Evolutionary conservation across 2,888 invertebrate species (phyloP).

Genomic region (Schizaphis graminum): DNA sequence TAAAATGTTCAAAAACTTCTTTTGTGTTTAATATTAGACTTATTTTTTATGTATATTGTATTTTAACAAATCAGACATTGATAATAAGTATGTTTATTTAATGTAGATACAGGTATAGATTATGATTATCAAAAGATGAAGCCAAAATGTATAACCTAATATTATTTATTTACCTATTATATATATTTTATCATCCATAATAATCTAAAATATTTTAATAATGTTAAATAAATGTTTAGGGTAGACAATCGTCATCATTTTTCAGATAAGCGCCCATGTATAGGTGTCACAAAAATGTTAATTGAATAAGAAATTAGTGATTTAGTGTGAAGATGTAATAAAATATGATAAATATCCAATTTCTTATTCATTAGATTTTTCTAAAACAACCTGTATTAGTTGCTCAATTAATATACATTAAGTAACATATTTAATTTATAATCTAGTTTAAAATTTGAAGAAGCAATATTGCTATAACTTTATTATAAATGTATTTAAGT

Average conservation of each 20-base stretch:
- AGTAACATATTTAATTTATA: slow-evolving; percentile 9
- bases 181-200: neutral
- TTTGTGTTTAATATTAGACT: slow-evolving; percentile 36
- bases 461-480: neutral
- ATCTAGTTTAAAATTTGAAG: neutral
- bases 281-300: neutral
- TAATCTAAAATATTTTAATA: neutral
- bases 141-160: neutral
- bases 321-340: neutral
- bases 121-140: neutral
- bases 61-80: neutral
- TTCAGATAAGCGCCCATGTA: neutral
- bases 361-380: neutral
- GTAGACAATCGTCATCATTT: neutral
- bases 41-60: slow-evolving; percentile 29
- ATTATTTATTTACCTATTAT: neutral
- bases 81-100: slow-evolving; percentile 21
- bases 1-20: slow-evolving; percentile 33
- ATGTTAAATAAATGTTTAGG: neutral
- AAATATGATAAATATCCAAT: neutral
- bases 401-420: slow-evolving; percentile 49
- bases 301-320: neutral
- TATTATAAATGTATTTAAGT: neutral
- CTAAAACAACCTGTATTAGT: neutral
- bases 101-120: neutral